Evolutionary conservation across 2,113 vertebrate species (phyloP).

Genomic region (Ginglymostoma cirratum): DNA sequence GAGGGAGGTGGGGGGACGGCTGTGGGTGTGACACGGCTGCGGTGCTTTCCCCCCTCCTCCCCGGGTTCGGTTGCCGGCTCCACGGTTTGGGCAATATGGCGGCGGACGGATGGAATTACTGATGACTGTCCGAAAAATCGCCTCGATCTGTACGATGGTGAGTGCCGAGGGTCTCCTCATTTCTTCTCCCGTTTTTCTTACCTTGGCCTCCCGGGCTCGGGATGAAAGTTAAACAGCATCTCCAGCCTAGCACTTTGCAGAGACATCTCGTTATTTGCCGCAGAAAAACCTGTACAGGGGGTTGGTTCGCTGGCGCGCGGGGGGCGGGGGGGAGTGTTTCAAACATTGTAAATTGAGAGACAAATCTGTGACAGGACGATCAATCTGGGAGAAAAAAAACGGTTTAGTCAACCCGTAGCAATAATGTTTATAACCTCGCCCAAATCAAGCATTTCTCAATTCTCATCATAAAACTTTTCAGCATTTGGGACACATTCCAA

Average conservation of each 20-base stretch:
- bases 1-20: not conserved
- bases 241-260: not conserved
- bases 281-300: not conserved
- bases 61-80: slow-evolving; percentile 44
- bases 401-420: not conserved
- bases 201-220: not conserved
- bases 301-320: no score
- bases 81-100: slow-evolving; percentile 62
- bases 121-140: slow-evolving; percentile 91
- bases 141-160: slow-evolving; percentile 93
- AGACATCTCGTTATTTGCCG: not conserved
- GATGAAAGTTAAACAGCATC: not conserved
- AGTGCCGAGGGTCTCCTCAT: not conserved
- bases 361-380: not conserved
- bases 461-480: not conserved
- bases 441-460: not conserved
- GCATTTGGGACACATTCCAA: not conserved
- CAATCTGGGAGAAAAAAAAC: not conserved
- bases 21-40: not conserved
- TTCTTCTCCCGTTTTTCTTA: not conserved
- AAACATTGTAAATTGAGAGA: not conserved
- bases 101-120: slow-evolving; percentile 79
- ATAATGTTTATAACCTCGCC: not conserved
- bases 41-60: not conserved
- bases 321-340: not conserved